Evolutionary conservation across 1,140 invertebrate genomes (phyloP), one percentile per base, ranked within the genome.

Genomic region (Ephestia elutella): DNA sequence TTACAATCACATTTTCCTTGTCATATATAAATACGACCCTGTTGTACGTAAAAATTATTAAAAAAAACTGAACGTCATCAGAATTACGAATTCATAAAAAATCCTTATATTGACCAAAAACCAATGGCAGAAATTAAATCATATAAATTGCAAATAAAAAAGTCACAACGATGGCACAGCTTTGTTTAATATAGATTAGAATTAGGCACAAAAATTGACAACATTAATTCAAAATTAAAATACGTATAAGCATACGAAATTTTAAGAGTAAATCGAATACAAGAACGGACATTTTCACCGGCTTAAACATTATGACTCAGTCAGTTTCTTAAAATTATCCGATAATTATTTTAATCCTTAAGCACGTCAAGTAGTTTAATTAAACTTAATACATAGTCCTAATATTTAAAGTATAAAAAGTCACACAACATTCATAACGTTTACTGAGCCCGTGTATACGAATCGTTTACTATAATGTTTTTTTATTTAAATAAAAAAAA

Each of bases 251-350:
- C 38, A 44, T 44, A 17, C 38, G 15, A 44, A 44, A 32, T 1
- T 15, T 44, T n/a, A 44, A 44, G 38, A 44, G 38, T 15, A 44
- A 44, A 15, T 44, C 38, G 1, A 13, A 44, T n/a, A 44, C 38
- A 44, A 44, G 15, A 44, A 44, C 38, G n/a, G 38, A 44, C 38
- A 15, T 44, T 44, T 44, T 15, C 2, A 44, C 38, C 38, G 38
- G 38, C 38, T 44, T 44, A 44, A 38, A 44, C 38, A 44, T 44
- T 44, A 44, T 44, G 38, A 44, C 38, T 44, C 38, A 44, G 38
- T 44, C 38, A 44, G 38, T 44, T 44, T 44, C 38, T 44, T 44
- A 44, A 44, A 44, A 44, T 44, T 44, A 44, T 44, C 38, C 38
- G 10, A 44, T 44, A 44, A 44, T 44, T 44, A 44, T 15, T 44